Conservation (phyloP, 1,140 invertebrate genomes). For the Chrysomallon squamiferum region DNA sequence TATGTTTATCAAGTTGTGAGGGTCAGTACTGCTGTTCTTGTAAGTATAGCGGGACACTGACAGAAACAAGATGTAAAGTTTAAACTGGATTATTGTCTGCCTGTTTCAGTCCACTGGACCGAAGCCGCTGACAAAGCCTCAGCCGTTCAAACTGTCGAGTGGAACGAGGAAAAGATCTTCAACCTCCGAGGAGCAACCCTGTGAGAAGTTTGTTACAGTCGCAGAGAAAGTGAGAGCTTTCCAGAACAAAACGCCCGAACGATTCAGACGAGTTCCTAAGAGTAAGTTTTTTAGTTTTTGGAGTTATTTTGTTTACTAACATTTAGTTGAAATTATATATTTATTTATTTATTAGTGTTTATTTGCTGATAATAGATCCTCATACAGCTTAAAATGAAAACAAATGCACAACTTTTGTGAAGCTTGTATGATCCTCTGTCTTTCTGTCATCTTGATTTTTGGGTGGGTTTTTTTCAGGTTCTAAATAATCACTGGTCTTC, state of each 20-base stretch:
- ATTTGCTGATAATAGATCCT: background rate
- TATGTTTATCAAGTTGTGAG: too few species aligned
- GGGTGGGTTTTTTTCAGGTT: too few species aligned
- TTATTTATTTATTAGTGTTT: background rate
- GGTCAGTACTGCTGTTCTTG: too few species aligned
- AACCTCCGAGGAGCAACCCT: too few species aligned
- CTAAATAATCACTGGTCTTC: too few species aligned
- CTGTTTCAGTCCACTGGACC: slow-evolving; percentile 1
- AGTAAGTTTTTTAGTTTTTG: slow-evolving; percentile 23
- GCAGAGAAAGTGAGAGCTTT: slow-evolving; percentile 52
- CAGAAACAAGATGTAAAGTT: too few species aligned
- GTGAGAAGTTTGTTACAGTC: slow-evolving; percentile 44
- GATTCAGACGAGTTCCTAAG: slow-evolving; percentile 46
- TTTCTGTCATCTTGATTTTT: background rate
- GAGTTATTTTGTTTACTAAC: background rate
- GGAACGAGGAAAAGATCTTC: slow-evolving; percentile 13
- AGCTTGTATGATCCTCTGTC: background rate
- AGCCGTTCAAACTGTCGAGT: slow-evolving; percentile 49
- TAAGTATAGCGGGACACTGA: too few species aligned
- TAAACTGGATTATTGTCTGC: too few species aligned
- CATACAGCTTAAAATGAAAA: too few species aligned
- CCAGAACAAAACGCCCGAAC: slow-evolving; percentile 54
- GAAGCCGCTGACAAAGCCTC: slow-evolving; percentile 27
- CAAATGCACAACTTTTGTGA: background rate
- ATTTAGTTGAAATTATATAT: background rate